A percentile compares a stretch with the other conserved stretches of the same genome.
phyloP scores from a whole-genome alignment of 2,888 invertebrate species.

The Caenorhabditis becei region DNA sequence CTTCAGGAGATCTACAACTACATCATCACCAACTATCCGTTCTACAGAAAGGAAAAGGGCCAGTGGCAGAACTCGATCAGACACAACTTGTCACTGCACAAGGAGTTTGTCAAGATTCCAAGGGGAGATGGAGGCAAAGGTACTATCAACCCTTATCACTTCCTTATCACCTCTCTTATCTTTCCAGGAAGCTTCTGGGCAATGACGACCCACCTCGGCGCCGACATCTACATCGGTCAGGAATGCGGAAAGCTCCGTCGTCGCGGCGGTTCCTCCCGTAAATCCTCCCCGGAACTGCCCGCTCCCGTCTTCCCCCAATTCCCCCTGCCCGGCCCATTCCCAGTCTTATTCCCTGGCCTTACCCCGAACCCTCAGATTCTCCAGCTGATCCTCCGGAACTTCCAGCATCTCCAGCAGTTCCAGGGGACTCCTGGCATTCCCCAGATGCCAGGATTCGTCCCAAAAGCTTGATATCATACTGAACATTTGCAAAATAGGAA shows the following conservation, averaged over 20 bases:
- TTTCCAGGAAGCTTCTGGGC: slow-evolving; percentile 45
- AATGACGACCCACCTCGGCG: slow-evolving; percentile 9
- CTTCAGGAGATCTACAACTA: slow-evolving; percentile 34
- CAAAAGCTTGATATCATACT: too few relatives aligned
- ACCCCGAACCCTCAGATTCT: too few relatives aligned
- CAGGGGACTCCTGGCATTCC: too few relatives aligned
- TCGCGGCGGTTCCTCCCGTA: background rate
- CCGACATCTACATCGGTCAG: slow-evolving; percentile 15
- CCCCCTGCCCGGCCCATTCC: background rate
- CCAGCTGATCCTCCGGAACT: too few relatives aligned
- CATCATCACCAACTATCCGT: slow-evolving; percentile 32
- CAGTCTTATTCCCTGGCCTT: too few relatives aligned
- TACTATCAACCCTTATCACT: too few relatives aligned
- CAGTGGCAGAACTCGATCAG: slow-evolving; percentile 44
- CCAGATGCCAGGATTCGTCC: too few relatives aligned
- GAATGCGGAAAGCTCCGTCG: slow-evolving; percentile 38
- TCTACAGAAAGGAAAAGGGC: background rate
- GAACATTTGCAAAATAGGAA: too few relatives aligned
- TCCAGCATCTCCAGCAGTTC: too few relatives aligned
- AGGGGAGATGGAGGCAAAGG: slow-evolving; percentile 19
- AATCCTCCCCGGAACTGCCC: too few relatives aligned
- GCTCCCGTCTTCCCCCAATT: background rate
- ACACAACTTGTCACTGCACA: slow-evolving; percentile 41
- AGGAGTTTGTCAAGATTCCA: slow-evolving; percentile 30
- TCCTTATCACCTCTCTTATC: background rate